A percentile compares a stretch with the other conserved stretches of the same genome.
phyloP scores from a whole-genome alignment of 2,797 vertebrate genomes.

The Acomys russatus region DNA sequence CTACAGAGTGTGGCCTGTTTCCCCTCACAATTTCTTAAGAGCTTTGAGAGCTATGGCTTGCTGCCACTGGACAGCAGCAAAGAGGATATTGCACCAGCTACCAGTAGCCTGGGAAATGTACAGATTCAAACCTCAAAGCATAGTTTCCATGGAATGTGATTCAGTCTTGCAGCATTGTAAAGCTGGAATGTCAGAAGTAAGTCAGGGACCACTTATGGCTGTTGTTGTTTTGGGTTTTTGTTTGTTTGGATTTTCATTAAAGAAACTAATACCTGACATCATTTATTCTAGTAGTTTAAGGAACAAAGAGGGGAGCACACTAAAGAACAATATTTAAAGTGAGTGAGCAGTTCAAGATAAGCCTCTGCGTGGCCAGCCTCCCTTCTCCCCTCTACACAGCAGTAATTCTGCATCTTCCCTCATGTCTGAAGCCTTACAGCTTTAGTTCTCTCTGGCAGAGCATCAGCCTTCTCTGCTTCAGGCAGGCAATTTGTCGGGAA shows the following conservation, averaged over 20 bases:
- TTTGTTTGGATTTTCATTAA: neutral
- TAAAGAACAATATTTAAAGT: conserved; percentile 53
- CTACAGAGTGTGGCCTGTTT: neutral
- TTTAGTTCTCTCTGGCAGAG: conserved; percentile 71
- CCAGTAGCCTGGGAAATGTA: neutral
- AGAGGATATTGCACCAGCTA: neutral
- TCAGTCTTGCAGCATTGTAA: neutral
- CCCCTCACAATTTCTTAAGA: no score
- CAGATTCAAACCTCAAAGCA: neutral
- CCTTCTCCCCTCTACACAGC: neutral
- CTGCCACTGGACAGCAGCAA: neutral
- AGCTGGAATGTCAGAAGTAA: neutral
- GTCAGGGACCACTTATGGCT: no score
- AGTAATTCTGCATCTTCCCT: conserved; percentile 43
- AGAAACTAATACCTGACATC: conserved; percentile 43
- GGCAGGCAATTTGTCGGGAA: conserved; percentile 70
- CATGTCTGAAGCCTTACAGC: conserved; percentile 50
- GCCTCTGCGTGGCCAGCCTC: neutral
- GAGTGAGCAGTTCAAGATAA: conserved; percentile 16
- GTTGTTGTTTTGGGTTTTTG: neutral
- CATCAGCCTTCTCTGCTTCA: conserved; percentile 67
- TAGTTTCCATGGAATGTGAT: neutral
- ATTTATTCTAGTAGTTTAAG: neutral
- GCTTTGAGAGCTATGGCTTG: neutral
- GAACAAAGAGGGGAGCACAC: neutral